Conservation (phyloP, 2,888 invertebrate genomes). For the Ptilodon capucinus region DNA sequence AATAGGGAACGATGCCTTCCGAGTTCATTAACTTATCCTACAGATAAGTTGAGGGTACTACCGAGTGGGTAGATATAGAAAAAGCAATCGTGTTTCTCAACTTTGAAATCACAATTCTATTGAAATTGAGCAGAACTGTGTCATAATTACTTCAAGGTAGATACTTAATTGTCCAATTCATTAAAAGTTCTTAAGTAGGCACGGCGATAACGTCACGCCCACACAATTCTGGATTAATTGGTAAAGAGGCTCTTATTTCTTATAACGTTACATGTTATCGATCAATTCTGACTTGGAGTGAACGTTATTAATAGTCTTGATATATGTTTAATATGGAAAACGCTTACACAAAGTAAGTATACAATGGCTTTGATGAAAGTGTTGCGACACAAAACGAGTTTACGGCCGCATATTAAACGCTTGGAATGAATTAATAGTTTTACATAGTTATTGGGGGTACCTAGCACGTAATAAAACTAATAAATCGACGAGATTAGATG, state of each 20-base stretch:
- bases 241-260: slow-evolving; percentile 3
- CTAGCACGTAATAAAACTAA: too few relatives aligned
- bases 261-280: slow-evolving; percentile 5
- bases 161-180: slow-evolving; percentile 6
- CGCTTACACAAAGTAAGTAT: slow-evolving; percentile 14
- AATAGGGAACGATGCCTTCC: too few relatives aligned
- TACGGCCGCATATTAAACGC: slow-evolving; percentile 16
- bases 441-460: too few relatives aligned
- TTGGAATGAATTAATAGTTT: slow-evolving; percentile 16
- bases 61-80: too few relatives aligned
- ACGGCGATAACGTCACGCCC: slow-evolving; percentile 5
- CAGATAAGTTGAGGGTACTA: too few relatives aligned
- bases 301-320: slow-evolving; percentile 1
- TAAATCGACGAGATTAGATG: too few relatives aligned
- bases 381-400: slow-evolving; percentile 20
- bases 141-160: background rate
- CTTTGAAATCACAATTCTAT: background rate
- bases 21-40: too few relatives aligned
- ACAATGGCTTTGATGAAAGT: slow-evolving; percentile 13
- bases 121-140: background rate
- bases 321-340: background rate
- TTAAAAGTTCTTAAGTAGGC: slow-evolving; percentile 21
- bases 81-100: background rate
- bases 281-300: slow-evolving; percentile 2
- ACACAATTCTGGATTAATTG: slow-evolving; percentile 8